Base-by-base conservation (phyloP, 2,888 invertebrate genomes). In the Fragum sueziense region DNA sequence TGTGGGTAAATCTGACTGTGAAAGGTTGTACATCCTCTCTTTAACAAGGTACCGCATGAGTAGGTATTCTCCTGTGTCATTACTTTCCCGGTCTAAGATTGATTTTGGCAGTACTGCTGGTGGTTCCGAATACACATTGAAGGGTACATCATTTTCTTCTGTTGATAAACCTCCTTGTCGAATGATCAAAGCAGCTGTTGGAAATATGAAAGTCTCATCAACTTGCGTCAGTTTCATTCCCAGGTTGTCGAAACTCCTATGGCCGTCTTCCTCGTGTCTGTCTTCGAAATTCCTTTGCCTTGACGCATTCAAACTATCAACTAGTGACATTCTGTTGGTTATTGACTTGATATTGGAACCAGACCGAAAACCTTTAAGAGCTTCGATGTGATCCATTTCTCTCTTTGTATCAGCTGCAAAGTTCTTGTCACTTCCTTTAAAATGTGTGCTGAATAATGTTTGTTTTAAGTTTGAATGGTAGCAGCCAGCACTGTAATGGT, bases 401-500 rank as follows among this genome's bases (percentile, higher is more conserved):
- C 83, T 47, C 69, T 81, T 76, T 25, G 80, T 76, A 51, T 84
- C 83, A 52, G 65, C 65, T 29, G 79, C 73, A 79, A 82, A 80
- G 54, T 84, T 84, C 20, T 37, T 47, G 0, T 4, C 31, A 51
- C 82, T 79, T 2, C 31, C 51, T 51, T 74, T 80, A 22, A 76
- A 76, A 3, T 76, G 83, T 22, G 83, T 85, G 14, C 59, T 72
- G 57, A 51, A 82, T 37, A 85, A 33, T 6, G 69, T 29, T n/a
- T 61, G n/a, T 62, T 85, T 85, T 69, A 85, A 9, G 34, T 54
- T 37, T 20, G 52, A 37, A 47, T 83, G 75, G 57, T 79, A 85
- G 52, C 41, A 51, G 0, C 85, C 80, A 33, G 79, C 74, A 25
- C 51, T 62, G 37, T 70, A 75, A 37, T 85, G 81, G 6, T 37